Percentiles rank a stretch among this genome's conserved stretches.
phyloP scores from a whole-genome alignment of 2,797 vertebrate genomes.

The Poecilia velifera region DNA sequence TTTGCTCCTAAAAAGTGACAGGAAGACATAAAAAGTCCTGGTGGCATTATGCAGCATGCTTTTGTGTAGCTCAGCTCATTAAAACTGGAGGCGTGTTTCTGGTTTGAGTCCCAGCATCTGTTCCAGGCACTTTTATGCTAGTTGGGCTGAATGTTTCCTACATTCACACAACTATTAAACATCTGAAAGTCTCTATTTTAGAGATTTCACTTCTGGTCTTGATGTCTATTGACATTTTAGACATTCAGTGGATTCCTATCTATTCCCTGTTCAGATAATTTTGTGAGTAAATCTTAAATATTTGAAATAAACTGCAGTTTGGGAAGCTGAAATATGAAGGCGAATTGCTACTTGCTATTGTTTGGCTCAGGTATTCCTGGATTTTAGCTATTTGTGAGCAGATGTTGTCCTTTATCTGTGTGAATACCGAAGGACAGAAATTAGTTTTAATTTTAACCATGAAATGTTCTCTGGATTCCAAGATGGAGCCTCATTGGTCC shows the following conservation, averaged over 20 bases:
- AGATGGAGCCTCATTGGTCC: not conserved
- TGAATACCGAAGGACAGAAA: not conserved
- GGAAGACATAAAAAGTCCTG: not conserved
- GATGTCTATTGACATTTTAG: not conserved
- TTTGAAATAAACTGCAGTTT: not conserved
- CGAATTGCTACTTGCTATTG: not conserved
- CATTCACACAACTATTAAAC: not conserved
- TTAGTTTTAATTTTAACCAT: not conserved
- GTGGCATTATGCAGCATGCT: not conserved
- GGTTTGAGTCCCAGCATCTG: not conserved
- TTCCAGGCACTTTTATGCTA: not conserved
- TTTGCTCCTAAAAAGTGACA: not conserved
- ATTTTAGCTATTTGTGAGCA: not conserved
- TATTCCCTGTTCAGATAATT: not conserved
- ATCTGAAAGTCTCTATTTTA: not conserved
- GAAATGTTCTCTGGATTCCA: not conserved
- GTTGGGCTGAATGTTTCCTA: not conserved
- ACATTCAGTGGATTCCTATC: not conserved
- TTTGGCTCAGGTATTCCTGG: not conserved
- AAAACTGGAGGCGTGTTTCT: not conserved
- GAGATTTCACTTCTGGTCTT: not conserved
- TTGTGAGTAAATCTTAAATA: not conserved
- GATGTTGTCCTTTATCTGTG: not conserved
- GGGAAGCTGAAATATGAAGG: not conserved
- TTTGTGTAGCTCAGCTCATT: not conserved